Evolutionary conservation across 2,797 vertebrate genomes (phyloP).

Genomic region (Esox lucius): DNA sequence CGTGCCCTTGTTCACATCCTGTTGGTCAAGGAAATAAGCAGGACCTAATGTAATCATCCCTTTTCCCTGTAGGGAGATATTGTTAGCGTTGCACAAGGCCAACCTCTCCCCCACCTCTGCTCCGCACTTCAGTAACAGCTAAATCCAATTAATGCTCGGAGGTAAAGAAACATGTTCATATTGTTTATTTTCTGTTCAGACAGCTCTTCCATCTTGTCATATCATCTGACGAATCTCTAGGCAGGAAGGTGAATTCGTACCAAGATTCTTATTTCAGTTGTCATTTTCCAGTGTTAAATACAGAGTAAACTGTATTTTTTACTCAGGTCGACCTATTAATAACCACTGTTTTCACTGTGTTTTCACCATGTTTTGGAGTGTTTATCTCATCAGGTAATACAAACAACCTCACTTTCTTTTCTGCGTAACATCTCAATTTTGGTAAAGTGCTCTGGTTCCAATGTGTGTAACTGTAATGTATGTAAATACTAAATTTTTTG

Average conservation of each 20-base stretch:
- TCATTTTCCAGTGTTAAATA: neutral
- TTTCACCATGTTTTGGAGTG: neutral
- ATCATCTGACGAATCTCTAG: constrained; percentile 63
- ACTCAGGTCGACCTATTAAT: neutral
- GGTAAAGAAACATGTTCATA: constrained; percentile 18
- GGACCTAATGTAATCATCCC: constrained; percentile 9
- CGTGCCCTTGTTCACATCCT: constrained; percentile 6
- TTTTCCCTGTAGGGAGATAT: neutral
- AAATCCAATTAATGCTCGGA: constrained; percentile 25
- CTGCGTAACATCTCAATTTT: neutral
- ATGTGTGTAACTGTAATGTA: too few species aligned
- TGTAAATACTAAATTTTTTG: neutral
- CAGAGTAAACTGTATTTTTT: constrained; percentile 19
- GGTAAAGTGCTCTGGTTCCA: too few species aligned
- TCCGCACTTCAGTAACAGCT: constrained; percentile 20
- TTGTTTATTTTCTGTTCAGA: constrained; percentile 32
- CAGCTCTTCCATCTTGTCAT: constrained; percentile 54
- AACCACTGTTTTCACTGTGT: constrained; percentile 8
- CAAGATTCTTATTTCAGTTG: constrained; percentile 29
- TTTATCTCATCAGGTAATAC: neutral
- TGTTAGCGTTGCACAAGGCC: neutral
- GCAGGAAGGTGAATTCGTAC: constrained; percentile 52
- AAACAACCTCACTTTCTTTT: neutral
- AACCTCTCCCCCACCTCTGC: neutral
- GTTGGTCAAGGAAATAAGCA: constrained; percentile 20